phyloP scores from a whole-genome alignment of 2,888 invertebrate species.

The Troglohyphantes excavatus region DNA sequence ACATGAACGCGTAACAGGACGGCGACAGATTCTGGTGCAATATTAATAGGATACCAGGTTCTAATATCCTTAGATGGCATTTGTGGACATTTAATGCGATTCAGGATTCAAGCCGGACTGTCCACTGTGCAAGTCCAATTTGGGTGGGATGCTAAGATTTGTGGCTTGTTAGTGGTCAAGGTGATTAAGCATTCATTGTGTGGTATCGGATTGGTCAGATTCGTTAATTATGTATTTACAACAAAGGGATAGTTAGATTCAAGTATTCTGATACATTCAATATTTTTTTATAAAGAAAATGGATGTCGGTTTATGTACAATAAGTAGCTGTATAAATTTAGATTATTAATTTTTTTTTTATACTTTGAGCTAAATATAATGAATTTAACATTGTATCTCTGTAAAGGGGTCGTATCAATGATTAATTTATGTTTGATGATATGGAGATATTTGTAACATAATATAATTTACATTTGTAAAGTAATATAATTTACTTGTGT shows the following conservation, averaged over 20 bases:
- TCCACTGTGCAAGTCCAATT: neutral
- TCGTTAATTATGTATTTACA: neutral
- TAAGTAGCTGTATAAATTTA: no score
- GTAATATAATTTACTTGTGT: no score
- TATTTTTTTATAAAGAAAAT: no score
- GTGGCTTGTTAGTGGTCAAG: slow-evolving; percentile 30
- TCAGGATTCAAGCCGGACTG: neutral
- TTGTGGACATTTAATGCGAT: slow-evolving; percentile 26
- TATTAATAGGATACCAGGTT: slow-evolving; percentile 38
- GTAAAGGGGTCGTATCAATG: no score
- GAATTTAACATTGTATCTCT: no score
- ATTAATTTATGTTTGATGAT: no score
- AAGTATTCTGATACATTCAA: no score
- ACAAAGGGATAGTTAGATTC: neutral
- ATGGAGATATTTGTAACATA: no score
- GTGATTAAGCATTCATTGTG: slow-evolving; percentile 21
- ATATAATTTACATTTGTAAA: no score
- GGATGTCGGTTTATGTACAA: no score
- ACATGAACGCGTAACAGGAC: slow-evolving; percentile 27
- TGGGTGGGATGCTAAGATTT: neutral
- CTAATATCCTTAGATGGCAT: slow-evolving; percentile 24
- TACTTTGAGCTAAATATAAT: no score
- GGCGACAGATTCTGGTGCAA: slow-evolving; percentile 23
- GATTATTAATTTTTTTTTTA: no score
- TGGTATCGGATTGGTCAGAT: neutral